These are phyloP conservation scores for Nemurella pictetii DNA, from an alignment of 2,888 invertebrate species.

Conservation along the genomic window DNA sequence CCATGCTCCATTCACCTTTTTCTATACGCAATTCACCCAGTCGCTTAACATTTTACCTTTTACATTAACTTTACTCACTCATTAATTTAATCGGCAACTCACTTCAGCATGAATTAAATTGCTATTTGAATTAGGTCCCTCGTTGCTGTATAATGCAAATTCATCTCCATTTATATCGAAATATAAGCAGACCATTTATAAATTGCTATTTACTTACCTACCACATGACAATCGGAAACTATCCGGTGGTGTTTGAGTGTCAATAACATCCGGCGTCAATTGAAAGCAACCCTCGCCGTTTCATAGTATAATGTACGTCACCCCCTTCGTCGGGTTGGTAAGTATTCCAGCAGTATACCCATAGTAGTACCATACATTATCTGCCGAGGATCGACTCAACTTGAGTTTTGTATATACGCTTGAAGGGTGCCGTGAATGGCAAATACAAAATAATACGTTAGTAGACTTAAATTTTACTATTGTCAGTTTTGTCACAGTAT, in stretches of 20 bases:
- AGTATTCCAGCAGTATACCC: no score
- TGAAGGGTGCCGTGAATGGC: background rate
- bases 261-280: conserved; percentile 17
- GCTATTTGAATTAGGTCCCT: background rate
- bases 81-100: background rate
- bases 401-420: background rate
- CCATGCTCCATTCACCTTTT: background rate
- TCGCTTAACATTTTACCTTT: no score
- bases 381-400: background rate
- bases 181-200: background rate
- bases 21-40: background rate
- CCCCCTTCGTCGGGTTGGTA: background rate
- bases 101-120: background rate
- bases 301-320: background rate
- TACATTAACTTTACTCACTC: background rate
- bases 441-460: background rate
- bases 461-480: background rate
- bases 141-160: background rate
- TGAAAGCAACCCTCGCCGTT: background rate
- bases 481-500: background rate
- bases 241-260: conserved; percentile 6
- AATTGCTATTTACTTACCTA: background rate
- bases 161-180: background rate
- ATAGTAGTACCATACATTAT: background rate
- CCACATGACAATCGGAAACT: conserved; percentile 2